Evolutionary conservation across 2,888 invertebrate species (phyloP).

Genomic region (Zygogramma bicolorata): DNA sequence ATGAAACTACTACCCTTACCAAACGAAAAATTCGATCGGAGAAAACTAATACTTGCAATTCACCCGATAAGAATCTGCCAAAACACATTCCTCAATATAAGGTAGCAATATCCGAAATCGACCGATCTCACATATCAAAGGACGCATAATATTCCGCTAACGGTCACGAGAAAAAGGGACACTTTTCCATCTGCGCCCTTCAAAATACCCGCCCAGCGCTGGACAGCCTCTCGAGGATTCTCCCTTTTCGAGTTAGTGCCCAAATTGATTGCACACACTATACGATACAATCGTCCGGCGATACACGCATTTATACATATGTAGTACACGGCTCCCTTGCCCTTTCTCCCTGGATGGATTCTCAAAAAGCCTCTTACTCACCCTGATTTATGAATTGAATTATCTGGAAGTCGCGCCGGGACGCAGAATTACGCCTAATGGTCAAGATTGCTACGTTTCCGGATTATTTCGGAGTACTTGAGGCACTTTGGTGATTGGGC

Average conservation of each 20-base stretch:
- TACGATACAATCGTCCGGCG: constrained; percentile 61
- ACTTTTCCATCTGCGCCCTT: constrained; percentile 64
- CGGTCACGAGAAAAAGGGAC: constrained; percentile 56
- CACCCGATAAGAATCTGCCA: neutral
- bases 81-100: constrained; percentile 17
- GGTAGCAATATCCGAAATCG: constrained; percentile 59
- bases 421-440: neutral
- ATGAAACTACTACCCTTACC: too few species aligned
- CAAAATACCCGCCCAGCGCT: constrained; percentile 60
- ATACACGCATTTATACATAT: constrained; percentile 40
- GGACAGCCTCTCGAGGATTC: constrained; percentile 57
- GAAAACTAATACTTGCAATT: too few species aligned
- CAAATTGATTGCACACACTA: constrained; percentile 67
- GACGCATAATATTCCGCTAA: constrained; percentile 66
- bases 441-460: neutral
- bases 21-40: too few species aligned
- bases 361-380: constrained; percentile 42
- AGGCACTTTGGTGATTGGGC: neutral
- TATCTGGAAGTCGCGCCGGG: constrained; percentile 18
- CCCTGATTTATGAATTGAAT: constrained; percentile 42
- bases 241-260: constrained; percentile 61
- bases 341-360: constrained; percentile 36
- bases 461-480: neutral
- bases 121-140: constrained; percentile 67
- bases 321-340: constrained; percentile 36